Evolutionary conservation across 2,797 vertebrate genomes (phyloP).

Genomic region (Syncerus caffer): DNA sequence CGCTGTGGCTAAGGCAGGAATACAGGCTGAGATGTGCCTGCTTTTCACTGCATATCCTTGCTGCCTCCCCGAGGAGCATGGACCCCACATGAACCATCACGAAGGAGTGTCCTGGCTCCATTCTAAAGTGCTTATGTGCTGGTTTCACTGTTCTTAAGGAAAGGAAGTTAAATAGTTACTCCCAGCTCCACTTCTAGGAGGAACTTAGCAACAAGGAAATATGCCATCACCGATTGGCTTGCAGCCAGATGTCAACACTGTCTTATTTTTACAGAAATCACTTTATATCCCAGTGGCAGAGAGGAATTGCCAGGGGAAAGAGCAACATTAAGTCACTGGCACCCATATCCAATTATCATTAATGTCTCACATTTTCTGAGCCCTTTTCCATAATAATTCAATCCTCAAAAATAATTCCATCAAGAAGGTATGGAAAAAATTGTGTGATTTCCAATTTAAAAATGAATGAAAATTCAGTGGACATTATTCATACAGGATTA

Average conservation of each 20-base stretch:
- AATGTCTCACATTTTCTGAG: background rate
- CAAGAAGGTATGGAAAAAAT: background rate
- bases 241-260: background rate
- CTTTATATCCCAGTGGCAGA: background rate
- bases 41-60: background rate
- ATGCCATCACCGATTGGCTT: background rate
- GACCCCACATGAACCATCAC: background rate
- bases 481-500: background rate
- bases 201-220: background rate
- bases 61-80: background rate
- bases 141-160: background rate
- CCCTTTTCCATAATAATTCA: background rate
- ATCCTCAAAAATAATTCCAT: background rate
- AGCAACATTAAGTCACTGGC: background rate
- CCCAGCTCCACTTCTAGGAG: background rate
- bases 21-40: fast-evolving
- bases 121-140: background rate
- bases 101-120: background rate
- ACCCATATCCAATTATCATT: background rate
- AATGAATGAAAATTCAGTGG: background rate
- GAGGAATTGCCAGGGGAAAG: background rate
- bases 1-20: background rate
- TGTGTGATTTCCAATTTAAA: background rate
- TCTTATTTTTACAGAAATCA: background rate
- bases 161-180: background rate